phyloP scores from a whole-genome alignment of 1,140 invertebrate genomes.

The Prorops nasuta region DNA sequence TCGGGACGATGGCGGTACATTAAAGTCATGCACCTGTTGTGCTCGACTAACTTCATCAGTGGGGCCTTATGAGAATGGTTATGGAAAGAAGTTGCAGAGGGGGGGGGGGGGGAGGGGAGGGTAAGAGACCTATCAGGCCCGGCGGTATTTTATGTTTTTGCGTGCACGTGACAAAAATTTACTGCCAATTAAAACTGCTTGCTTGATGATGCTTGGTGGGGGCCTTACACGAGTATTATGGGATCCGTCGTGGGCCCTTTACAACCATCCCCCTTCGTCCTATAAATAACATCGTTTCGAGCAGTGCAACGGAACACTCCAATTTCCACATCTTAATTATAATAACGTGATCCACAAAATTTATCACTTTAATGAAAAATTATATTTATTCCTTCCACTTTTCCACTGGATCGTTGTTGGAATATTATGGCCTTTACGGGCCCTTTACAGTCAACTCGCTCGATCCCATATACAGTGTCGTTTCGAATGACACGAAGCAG shows the following conservation, averaged over 20 bases:
- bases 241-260: not conserved
- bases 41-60: constrained; percentile 27
- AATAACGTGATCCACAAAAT: not conserved
- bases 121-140: not conserved
- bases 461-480: too few relatives aligned
- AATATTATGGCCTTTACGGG: too few relatives aligned
- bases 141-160: constrained; percentile 32
- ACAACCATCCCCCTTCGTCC: not conserved
- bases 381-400: too few relatives aligned
- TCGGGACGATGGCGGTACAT: constrained; percentile 29
- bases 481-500: too few relatives aligned
- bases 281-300: not conserved
- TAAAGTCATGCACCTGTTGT: constrained; percentile 41
- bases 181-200: constrained; percentile 31
- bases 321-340: not conserved
- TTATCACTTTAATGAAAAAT: not conserved
- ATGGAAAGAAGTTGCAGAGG: not conserved
- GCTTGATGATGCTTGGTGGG: not conserved
- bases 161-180: constrained; percentile 24
- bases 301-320: not conserved
- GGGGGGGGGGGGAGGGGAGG: not conserved
- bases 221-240: too few relatives aligned
- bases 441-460: too few relatives aligned
- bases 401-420: too few relatives aligned
- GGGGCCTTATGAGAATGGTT: too few relatives aligned